Conservation (phyloP, 2,797 vertebrate species). For the Epinephelus awoara region DNA sequence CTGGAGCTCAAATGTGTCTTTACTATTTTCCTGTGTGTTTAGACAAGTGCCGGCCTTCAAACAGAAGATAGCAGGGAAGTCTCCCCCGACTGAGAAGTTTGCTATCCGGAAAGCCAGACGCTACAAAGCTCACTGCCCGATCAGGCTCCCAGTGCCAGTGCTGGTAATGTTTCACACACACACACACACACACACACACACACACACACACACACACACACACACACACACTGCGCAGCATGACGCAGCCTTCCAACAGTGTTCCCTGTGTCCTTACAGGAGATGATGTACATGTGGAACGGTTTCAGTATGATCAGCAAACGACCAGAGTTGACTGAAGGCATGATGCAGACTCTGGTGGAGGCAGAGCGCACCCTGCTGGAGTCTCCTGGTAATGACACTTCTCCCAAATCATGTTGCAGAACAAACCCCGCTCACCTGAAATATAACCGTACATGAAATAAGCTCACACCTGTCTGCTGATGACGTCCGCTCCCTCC, state of each 20-base stretch:
- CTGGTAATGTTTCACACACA: conserved; percentile 79
- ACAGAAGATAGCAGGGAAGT: conserved; percentile 92
- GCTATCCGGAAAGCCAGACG: conserved; percentile 90
- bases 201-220: background rate
- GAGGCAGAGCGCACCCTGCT: conserved; percentile 85
- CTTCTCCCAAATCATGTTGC: background rate
- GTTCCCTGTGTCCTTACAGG: conserved; percentile 71
- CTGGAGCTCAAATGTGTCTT: background rate
- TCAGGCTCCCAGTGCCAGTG: conserved; percentile 86
- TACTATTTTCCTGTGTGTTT: conserved; percentile 3
- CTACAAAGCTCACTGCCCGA: conserved; percentile 80
- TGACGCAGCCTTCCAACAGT: background rate
- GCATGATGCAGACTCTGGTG: conserved; percentile 85
- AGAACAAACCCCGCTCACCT: background rate
- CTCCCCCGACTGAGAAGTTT: conserved; percentile 91
- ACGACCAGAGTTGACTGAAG: conserved; percentile 84
- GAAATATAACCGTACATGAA: background rate
- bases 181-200: background rate
- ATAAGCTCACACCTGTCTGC: background rate
- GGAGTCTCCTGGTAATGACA: conserved; percentile 81
- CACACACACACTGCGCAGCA: background rate
- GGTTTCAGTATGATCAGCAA: conserved; percentile 90
- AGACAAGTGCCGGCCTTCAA: conserved; percentile 88
- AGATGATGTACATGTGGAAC: conserved; percentile 95
- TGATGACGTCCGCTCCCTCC: conserved; percentile 7